A percentile compares a stretch with the other conserved stretches of the same genome.
Conservation (phyloP, 2,888 invertebrate species). For the Phyllotreta striolata region DNA sequence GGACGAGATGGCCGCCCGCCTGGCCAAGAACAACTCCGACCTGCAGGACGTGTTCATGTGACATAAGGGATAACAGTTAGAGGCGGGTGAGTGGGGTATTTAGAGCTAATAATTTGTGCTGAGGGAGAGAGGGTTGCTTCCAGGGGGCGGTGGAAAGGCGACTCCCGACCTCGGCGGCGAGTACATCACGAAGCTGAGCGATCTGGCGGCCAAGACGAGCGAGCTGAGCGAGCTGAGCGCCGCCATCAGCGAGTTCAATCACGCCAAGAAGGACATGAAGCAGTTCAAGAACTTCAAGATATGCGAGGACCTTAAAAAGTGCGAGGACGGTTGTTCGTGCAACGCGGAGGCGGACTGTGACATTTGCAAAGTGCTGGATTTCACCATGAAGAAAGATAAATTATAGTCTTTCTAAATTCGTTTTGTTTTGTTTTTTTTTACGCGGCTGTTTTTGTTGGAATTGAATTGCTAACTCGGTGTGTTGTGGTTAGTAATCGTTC, state of each 20-base stretch:
- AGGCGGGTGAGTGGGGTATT: conserved; percentile 35
- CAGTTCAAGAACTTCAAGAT: conserved; percentile 58
- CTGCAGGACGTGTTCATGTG: conserved; percentile 84
- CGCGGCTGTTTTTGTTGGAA: neutral
- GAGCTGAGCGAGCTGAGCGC: conserved; percentile 44
- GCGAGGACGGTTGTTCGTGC: conserved; percentile 59
- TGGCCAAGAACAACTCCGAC: conserved; percentile 47
- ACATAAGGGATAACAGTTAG: conserved; percentile 64
- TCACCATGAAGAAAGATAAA: conserved; percentile 59
- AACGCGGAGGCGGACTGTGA: conserved; percentile 60
- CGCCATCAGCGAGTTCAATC: conserved; percentile 50
- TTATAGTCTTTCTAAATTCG: conserved; percentile 47
- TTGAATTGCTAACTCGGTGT: no score
- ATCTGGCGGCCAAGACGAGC: conserved; percentile 31
- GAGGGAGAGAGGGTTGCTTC: neutral
- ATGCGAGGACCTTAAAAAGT: conserved; percentile 59
- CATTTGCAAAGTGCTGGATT: conserved; percentile 60
- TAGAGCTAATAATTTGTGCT: conserved; percentile 32
- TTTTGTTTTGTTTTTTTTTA: neutral
- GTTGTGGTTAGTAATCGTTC: no score
- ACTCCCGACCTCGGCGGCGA: conserved; percentile 25
- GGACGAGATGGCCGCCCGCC: conserved; percentile 67
- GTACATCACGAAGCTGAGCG: conserved; percentile 37
- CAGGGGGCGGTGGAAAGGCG: conserved; percentile 6
- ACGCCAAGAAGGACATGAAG: conserved; percentile 56